These are phyloP conservation scores for Chrosomus eos DNA, from an alignment of 2,797 vertebrate species.

Conservation along the genomic window DNA sequence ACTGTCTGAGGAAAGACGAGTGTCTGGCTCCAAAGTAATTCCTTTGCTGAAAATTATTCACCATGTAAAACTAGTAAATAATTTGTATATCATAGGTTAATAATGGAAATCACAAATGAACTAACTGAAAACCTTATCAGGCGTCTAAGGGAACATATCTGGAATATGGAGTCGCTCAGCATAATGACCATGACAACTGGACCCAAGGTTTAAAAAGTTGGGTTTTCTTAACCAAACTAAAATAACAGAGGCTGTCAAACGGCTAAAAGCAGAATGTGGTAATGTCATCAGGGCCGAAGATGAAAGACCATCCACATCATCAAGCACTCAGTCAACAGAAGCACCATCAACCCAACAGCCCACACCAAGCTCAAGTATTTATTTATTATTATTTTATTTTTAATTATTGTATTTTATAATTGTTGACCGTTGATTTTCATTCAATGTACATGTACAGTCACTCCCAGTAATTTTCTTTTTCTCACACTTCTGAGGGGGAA, in stretches of 20 bases:
- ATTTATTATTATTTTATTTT: too few relatives aligned
- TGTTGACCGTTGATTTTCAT: too few relatives aligned
- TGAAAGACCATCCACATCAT: background rate
- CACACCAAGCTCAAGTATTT: too few relatives aligned
- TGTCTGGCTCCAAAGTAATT: too few relatives aligned
- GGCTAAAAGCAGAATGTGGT: background rate
- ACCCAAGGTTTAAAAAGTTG: constrained; percentile 4
- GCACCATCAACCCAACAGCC: background rate
- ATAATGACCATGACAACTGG: background rate
- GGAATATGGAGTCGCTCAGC: background rate
- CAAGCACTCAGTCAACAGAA: constrained; percentile 2
- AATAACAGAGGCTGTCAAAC: background rate
- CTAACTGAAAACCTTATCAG: background rate
- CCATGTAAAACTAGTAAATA: too few relatives aligned
- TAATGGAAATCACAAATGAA: background rate
- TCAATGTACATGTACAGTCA: too few relatives aligned
- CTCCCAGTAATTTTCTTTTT: too few relatives aligned
- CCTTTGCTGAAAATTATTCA: too few relatives aligned
- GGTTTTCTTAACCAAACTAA: background rate
- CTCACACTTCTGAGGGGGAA: too few relatives aligned
- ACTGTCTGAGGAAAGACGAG: too few relatives aligned
- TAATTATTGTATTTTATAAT: too few relatives aligned
- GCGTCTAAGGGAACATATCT: background rate
- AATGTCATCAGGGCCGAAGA: background rate
- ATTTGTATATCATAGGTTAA: too few relatives aligned